These are phyloP conservation scores for Phataginus tricuspis DNA, from an alignment of 2,797 vertebrate genomes.

Conservation along the genomic window DNA sequence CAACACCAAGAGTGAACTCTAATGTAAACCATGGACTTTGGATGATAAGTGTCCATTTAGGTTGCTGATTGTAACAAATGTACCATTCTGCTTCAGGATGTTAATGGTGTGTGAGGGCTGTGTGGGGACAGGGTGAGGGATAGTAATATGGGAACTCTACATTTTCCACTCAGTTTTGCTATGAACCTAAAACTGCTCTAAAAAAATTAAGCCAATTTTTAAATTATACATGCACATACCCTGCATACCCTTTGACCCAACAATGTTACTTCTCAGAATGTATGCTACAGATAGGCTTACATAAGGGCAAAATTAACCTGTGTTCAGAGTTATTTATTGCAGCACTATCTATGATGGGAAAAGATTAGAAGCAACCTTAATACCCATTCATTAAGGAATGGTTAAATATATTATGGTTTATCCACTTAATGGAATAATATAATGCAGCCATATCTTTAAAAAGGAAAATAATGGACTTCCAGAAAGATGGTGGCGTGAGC, in stretches of 20 bases:
- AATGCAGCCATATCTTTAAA: background rate
- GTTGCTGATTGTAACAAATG: background rate
- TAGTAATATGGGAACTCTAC: background rate
- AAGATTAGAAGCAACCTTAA: background rate
- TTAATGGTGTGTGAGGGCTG: background rate
- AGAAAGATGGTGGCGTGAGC: no score
- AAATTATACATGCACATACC: background rate
- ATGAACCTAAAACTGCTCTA: background rate
- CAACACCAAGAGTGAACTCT: no score
- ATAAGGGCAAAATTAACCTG: background rate
- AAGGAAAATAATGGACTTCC: no score
- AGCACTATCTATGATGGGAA: background rate
- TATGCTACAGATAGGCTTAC: background rate
- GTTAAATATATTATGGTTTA: background rate
- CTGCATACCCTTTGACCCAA: background rate
- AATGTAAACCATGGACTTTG: background rate
- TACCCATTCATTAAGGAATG: background rate
- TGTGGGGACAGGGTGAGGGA: background rate
- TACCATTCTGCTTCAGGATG: background rate
- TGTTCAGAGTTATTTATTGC: conserved; percentile 34
- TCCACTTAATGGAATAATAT: background rate
- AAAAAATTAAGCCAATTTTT: background rate
- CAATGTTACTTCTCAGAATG: conserved; percentile 30
- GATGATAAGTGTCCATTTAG: background rate
- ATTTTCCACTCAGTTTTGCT: background rate